Conservation (phyloP, 1,140 invertebrate genomes). For the Laupala kohalensis region DNA sequence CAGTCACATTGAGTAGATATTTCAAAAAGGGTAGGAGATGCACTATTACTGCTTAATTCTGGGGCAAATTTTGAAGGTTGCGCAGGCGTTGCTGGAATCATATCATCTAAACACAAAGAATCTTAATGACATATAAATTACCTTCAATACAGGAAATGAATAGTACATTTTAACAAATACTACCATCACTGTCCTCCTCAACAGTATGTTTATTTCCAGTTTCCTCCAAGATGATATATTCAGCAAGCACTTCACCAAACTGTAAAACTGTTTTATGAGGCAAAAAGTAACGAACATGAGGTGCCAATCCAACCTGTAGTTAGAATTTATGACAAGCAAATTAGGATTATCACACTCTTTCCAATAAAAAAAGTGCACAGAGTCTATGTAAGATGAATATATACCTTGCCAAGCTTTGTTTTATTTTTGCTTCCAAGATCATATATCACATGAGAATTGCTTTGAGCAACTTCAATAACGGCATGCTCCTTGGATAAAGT, state of each 20-base stretch:
- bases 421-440: slow-evolving; percentile 11
- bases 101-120: not conserved
- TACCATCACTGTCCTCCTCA: not conserved
- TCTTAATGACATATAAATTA: too few relatives aligned
- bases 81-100: not conserved
- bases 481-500: slow-evolving; percentile 12
- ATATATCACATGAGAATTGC: slow-evolving; percentile 7
- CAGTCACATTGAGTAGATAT: not conserved
- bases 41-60: not conserved
- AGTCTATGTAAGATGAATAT: not conserved
- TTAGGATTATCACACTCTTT: not conserved
- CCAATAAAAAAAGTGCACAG: not conserved
- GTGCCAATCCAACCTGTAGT: not conserved
- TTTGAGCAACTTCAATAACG: slow-evolving; percentile 7
- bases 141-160: too few relatives aligned
- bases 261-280: not conserved
- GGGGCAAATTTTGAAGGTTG: too few relatives aligned
- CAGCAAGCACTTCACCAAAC: not conserved
- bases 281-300: not conserved
- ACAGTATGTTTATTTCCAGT: not conserved
- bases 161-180: too few relatives aligned
- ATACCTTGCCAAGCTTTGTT: slow-evolving; percentile 8
- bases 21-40: not conserved
- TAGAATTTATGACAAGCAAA: not conserved
- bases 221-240: not conserved